Percentiles rank a stretch among this genome's conserved stretches.
phyloP scores from a whole-genome alignment of 1,140 invertebrate species.

The Drosophila kepulauana region DNA sequence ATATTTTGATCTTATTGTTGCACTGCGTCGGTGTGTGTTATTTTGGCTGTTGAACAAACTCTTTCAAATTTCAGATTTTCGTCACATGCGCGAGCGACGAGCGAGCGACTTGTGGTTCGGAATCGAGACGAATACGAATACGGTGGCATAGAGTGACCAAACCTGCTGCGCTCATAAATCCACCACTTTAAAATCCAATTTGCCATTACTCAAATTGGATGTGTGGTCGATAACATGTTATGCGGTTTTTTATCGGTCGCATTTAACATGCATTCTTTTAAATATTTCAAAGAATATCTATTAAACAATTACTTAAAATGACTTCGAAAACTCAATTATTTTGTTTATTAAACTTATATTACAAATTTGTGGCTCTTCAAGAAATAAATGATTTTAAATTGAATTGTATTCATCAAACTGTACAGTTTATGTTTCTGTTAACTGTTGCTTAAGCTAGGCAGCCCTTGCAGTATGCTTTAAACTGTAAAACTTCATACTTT shows the following conservation, averaged over 20 bases:
- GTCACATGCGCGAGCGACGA: slow-evolving; percentile 50
- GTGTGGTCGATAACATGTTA: slow-evolving; percentile 1
- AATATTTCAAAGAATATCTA: too few relatives aligned
- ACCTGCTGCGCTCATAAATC: background rate
- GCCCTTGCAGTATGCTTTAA: too few relatives aligned
- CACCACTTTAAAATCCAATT: background rate
- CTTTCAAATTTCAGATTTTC: slow-evolving; percentile 45
- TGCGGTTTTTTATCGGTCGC: background rate
- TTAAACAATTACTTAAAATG: too few relatives aligned
- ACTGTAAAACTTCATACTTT: too few relatives aligned
- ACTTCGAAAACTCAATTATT: too few relatives aligned
- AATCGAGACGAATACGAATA: slow-evolving; percentile 47
- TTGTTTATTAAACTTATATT: too few relatives aligned
- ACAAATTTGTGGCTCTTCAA: too few relatives aligned
- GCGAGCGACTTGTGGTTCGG: slow-evolving; percentile 29
- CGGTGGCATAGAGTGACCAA: slow-evolving; percentile 31
- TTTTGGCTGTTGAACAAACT: slow-evolving; percentile 41
- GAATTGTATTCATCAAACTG: too few relatives aligned
- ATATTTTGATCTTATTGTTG: slow-evolving; percentile 27
- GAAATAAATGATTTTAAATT: too few relatives aligned
- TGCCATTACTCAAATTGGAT: background rate
- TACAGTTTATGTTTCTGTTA: too few relatives aligned
- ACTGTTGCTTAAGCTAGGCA: too few relatives aligned
- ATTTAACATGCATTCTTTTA: too few relatives aligned
- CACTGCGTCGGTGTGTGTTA: slow-evolving; percentile 14